phyloP scores from a whole-genome alignment of 2,888 invertebrate species.

The Epistrophella euchroma region DNA sequence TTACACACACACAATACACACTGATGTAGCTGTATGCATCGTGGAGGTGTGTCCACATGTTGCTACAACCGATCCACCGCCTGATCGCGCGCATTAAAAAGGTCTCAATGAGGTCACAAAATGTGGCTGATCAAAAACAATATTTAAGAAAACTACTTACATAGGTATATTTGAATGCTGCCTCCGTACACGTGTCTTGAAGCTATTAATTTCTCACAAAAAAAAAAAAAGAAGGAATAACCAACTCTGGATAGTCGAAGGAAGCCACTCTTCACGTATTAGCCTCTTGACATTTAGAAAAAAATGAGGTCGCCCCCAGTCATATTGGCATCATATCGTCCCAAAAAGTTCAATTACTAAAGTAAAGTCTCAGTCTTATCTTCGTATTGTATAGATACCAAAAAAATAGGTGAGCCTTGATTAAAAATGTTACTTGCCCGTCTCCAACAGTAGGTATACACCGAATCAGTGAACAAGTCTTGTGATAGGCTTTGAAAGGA shows the following conservation, averaged over 20 bases:
- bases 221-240: slow-evolving; percentile 11
- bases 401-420: slow-evolving; percentile 43
- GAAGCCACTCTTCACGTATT: slow-evolving; percentile 82
- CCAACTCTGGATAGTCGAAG: slow-evolving; percentile 62
- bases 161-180: slow-evolving; percentile 23
- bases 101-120: slow-evolving; percentile 73
- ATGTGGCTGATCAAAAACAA: slow-evolving; percentile 39
- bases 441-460: not conserved
- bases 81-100: slow-evolving; percentile 68
- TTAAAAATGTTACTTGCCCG: slow-evolving; percentile 44
- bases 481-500: slow-evolving; percentile 46
- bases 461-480: slow-evolving; percentile 71
- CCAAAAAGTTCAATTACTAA: slow-evolving; percentile 67
- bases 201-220: slow-evolving; percentile 56
- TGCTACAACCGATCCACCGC: slow-evolving; percentile 50
- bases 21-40: not conserved
- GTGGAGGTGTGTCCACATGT: slow-evolving; percentile 70
- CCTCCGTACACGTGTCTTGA: slow-evolving; percentile 60
- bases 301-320: slow-evolving; percentile 72
- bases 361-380: slow-evolving; percentile 29
- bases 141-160: slow-evolving; percentile 20
- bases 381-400: not conserved
- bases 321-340: slow-evolving; percentile 47
- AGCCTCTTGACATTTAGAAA: slow-evolving; percentile 82
- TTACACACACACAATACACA: slow-evolving; percentile 15